Evolutionary conservation across 2,113 vertebrate genomes (phyloP).

Genomic region (Chamaetylas fuelleborni): DNA sequence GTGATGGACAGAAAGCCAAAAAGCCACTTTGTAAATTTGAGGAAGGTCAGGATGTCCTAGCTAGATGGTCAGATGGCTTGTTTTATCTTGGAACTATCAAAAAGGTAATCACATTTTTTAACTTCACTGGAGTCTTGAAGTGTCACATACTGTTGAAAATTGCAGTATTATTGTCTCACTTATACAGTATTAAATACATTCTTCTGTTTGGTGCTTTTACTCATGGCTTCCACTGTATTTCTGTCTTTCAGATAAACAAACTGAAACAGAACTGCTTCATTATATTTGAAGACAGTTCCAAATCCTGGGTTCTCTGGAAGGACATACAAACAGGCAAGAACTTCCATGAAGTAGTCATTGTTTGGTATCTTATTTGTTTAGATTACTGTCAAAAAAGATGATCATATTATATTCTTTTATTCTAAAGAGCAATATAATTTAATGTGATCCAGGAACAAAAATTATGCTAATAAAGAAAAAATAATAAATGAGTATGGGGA

Average conservation of each 20-base stretch:
- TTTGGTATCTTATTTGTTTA: slow-evolving; percentile 10
- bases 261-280: slow-evolving; percentile 95
- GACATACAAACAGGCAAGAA: slow-evolving; percentile 95
- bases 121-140: not conserved
- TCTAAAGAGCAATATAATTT: not conserved
- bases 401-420: not conserved
- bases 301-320: slow-evolving; percentile 98
- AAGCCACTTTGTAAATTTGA: slow-evolving; percentile 90
- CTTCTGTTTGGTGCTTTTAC: slow-evolving; percentile 27
- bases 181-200: not conserved
- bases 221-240: not conserved
- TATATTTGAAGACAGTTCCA: slow-evolving; percentile 97
- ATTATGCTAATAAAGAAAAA: not conserved
- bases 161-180: not conserved
- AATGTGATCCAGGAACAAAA: not conserved
- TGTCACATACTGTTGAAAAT: not conserved
- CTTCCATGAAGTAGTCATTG: slow-evolving; percentile 8
- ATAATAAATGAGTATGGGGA: too few species aligned
- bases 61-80: slow-evolving; percentile 98
- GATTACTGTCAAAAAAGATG: not conserved
- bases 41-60: slow-evolving; percentile 98
- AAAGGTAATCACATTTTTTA: slow-evolving; percentile 81
- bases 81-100: slow-evolving; percentile 99
- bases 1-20: slow-evolving; percentile 87
- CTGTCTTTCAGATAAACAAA: slow-evolving; percentile 88